Percentiles rank a stretch among this genome's conserved stretches.
These are phyloP conservation scores for Steatornis caripensis DNA, from an alignment of 2,113 vertebrate species.

Conservation along the genomic window DNA sequence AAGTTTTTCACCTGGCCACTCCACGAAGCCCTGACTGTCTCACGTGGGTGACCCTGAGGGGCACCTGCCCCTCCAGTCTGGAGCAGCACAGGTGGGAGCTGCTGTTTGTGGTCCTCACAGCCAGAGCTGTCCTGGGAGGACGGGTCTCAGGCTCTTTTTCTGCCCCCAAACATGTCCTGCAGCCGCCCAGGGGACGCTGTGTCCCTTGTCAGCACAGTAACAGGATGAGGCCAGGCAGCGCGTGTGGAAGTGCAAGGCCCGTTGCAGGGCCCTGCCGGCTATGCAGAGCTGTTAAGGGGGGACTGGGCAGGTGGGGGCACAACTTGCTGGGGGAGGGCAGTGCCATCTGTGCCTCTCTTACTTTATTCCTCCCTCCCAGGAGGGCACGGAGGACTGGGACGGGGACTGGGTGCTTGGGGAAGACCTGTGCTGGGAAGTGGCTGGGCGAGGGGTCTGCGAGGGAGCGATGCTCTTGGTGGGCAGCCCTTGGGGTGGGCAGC, in stretches of 20 bases:
- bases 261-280: accelerated
- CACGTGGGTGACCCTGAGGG: accelerated
- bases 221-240: neutral
- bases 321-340: neutral
- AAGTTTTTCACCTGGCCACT: neutral
- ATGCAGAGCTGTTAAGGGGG: neutral
- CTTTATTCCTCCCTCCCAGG: neutral
- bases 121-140: neutral
- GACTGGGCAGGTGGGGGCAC: accelerated
- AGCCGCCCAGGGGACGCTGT: accelerated
- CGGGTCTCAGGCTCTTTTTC: neutral
- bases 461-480: no score
- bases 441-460: accelerated
- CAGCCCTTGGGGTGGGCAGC: neutral
- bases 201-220: accelerated
- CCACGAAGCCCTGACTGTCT: neutral
- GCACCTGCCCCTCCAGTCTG: neutral
- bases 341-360: neutral
- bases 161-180: neutral
- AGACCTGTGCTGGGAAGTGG: neutral
- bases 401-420: neutral
- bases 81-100: neutral
- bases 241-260: accelerated
- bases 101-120: neutral
- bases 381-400: accelerated